Evolutionary conservation across 2,113 vertebrate species (phyloP).

Genomic region (Daphoenositta chrysoptera): DNA sequence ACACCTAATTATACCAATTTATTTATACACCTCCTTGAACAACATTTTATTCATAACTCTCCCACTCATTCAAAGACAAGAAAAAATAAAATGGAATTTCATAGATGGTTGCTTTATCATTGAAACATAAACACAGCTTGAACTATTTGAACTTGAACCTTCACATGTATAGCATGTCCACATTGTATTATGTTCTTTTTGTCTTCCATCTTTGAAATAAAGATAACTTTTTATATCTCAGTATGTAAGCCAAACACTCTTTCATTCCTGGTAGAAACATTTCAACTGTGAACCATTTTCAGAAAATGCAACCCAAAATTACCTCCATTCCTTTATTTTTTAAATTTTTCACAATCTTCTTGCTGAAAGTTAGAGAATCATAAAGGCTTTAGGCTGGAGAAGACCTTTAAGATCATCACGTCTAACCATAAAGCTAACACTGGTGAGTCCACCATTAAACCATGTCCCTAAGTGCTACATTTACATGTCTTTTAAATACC

Average conservation of each 20-base stretch:
- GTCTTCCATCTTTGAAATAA: not conserved
- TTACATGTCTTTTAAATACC: not conserved
- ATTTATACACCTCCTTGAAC: slow-evolving; percentile 73
- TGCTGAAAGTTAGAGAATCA: not conserved
- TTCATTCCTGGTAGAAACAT: not conserved
- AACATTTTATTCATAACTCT: slow-evolving; percentile 74
- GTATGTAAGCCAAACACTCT: not conserved
- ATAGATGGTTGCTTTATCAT: slow-evolving; percentile 20
- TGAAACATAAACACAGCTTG: not conserved
- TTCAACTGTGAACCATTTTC: not conserved
- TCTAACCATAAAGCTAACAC: not conserved
- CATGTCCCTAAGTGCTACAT: not conserved
- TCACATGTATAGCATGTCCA: not conserved
- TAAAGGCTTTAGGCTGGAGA: not conserved
- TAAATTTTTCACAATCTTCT: not conserved
- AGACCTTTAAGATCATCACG: not conserved
- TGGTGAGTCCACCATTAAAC: not conserved
- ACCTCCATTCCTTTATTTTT: not conserved
- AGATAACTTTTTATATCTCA: not conserved
- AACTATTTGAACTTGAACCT: slow-evolving; percentile 29
- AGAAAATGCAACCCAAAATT: not conserved
- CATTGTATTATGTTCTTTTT: not conserved
- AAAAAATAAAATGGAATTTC: slow-evolving; percentile 33
- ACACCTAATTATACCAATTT: slow-evolving; percentile 76
- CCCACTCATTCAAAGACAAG: slow-evolving; percentile 50